A percentile compares a stretch with the other conserved stretches of the same genome.
These are phyloP conservation scores for Otolemur garnettii DNA, from an alignment of 2,113 vertebrate species.

Conservation along the genomic window DNA sequence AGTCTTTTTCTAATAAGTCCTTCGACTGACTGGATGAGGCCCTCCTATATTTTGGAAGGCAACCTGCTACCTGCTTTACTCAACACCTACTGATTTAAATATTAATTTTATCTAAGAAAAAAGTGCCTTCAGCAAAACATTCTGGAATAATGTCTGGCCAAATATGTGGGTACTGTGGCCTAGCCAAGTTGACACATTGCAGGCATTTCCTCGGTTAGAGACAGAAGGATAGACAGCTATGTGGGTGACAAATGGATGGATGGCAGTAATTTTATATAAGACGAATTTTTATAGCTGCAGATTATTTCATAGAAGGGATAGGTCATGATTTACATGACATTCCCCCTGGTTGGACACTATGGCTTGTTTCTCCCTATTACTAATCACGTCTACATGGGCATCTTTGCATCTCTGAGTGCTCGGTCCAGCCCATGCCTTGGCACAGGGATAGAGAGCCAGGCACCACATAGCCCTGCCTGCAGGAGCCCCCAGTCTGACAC, in stretches of 20 bases:
- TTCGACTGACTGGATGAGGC: neutral
- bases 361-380: neutral
- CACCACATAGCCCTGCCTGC: fast-evolving
- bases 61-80: neutral
- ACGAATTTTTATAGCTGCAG: neutral
- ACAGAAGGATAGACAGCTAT: neutral
- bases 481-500: neutral
- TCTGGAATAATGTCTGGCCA: neutral
- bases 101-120: neutral
- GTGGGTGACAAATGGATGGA: neutral
- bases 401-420: fast-evolving
- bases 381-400: fast-evolving
- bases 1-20: neutral
- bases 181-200: neutral
- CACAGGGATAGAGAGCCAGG: fast-evolving
- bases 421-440: fast-evolving
- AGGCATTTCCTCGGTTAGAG: neutral
- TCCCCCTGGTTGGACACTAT: fast-evolving
- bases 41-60: neutral
- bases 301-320: neutral
- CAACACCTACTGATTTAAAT: neutral
- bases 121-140: neutral
- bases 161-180: neutral
- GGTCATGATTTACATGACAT: fast-evolving
- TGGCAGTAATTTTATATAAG: neutral